Conservation (phyloP, 2,888 invertebrate genomes). For the Platycnemis pennipes region DNA sequence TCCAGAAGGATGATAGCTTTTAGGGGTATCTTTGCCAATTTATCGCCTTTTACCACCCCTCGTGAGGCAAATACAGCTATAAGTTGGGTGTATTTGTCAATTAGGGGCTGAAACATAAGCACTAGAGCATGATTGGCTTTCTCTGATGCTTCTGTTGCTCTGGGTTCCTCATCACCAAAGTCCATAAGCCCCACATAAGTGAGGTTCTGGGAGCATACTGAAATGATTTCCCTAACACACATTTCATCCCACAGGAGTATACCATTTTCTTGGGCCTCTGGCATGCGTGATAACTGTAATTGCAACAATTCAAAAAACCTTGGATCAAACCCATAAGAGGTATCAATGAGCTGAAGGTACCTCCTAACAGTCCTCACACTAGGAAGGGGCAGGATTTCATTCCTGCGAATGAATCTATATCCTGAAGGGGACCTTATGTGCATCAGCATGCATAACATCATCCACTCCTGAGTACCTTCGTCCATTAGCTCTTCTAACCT, state of each 20-base stretch:
- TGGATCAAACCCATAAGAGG: conserved; percentile 72
- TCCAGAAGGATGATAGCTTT: conserved; percentile 72
- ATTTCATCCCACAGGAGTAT: conserved; percentile 48
- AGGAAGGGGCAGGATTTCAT: conserved; percentile 21
- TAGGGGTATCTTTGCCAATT: conserved; percentile 70
- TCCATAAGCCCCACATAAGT: conserved; percentile 33
- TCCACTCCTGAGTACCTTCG: not conserved
- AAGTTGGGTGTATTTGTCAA: conserved; percentile 72
- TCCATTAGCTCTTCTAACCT: not conserved
- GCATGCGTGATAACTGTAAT: conserved; percentile 70
- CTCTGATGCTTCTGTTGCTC: not conserved
- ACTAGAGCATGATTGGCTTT: conserved; percentile 61
- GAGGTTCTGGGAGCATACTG: not conserved
- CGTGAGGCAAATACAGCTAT: conserved; percentile 56
- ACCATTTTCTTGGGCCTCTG: conserved; percentile 62
- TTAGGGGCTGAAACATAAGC: conserved; percentile 72
- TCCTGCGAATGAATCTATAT: conserved; percentile 67
- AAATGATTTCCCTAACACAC: conserved; percentile 14
- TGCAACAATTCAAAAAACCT: conserved; percentile 72
- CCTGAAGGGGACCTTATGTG: conserved; percentile 72
- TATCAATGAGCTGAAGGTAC: conserved; percentile 23
- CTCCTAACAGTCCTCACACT: conserved; percentile 8
- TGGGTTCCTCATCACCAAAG: conserved; percentile 14
- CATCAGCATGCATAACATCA: conserved; percentile 71
- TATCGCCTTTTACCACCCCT: conserved; percentile 52